A percentile compares a stretch with the other conserved stretches of the same genome.
phyloP scores from a whole-genome alignment of 2,797 vertebrate species.

The Apodemus agrarius region DNA sequence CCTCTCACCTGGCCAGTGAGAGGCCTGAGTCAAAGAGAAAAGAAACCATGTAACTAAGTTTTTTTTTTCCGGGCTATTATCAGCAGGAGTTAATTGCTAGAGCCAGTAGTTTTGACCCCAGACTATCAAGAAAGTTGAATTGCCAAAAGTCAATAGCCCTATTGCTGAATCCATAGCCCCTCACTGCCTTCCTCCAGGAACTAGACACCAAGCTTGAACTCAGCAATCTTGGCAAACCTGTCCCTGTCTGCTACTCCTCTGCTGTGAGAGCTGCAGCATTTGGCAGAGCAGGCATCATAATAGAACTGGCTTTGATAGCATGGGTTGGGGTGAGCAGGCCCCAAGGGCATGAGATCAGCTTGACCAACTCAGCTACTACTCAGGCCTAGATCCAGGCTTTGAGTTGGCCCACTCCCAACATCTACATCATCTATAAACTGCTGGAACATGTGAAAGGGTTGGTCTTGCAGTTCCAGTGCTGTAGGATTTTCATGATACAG shows the following conservation, averaged over 20 bases:
- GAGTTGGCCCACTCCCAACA: neutral
- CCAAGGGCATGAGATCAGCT: neutral
- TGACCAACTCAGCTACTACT: neutral
- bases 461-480: neutral
- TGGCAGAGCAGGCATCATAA: neutral
- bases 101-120: no score
- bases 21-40: neutral
- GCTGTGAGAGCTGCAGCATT: neutral
- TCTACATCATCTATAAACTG: neutral
- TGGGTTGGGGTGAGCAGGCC: neutral
- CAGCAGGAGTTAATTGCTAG: neutral
- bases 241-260: neutral
- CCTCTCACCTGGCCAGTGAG: neutral
- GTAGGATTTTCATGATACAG: neutral
- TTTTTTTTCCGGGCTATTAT: neutral
- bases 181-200: neutral
- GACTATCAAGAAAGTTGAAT: neutral
- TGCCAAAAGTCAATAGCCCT: neutral
- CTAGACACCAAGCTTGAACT: neutral
- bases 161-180: neutral
- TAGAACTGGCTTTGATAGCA: neutral
- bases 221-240: neutral
- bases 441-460: neutral
- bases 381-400: neutral
- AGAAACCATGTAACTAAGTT: neutral